These are phyloP conservation scores for Cyprinodon tularosa DNA, from an alignment of 2,113 vertebrate species.

Conservation along the genomic window DNA sequence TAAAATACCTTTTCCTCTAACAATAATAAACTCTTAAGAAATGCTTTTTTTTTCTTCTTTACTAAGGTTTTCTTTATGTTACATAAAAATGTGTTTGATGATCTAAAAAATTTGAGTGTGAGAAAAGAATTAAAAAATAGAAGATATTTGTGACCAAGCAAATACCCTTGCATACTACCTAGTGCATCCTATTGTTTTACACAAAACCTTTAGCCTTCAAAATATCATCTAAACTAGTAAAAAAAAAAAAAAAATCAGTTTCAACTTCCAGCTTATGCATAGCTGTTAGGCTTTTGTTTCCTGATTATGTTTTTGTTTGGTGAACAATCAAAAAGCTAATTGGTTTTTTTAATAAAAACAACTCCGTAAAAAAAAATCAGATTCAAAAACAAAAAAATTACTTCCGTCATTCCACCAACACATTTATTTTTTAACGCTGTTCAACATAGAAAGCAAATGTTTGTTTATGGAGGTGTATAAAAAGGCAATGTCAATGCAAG, in stretches of 20 bases:
- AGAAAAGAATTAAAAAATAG: no score
- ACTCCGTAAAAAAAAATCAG: slow-evolving; percentile 13
- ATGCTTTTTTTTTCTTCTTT: no score
- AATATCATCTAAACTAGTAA: slow-evolving; percentile 2
- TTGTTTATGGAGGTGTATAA: neutral
- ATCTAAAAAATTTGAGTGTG: no score
- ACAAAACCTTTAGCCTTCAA: slow-evolving; percentile 6
- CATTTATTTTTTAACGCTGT: slow-evolving; percentile 23
- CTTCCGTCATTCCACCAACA: slow-evolving; percentile 25
- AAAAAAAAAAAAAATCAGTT: slow-evolving; percentile 40
- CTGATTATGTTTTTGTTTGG: slow-evolving; percentile 29
- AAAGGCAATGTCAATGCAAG: neutral
- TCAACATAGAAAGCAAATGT: slow-evolving; percentile 10
- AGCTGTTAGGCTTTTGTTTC: slow-evolving; percentile 9
- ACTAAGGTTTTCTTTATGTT: no score
- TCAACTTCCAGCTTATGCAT: slow-evolving; percentile 12
- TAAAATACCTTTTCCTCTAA: no score
- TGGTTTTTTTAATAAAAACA: slow-evolving; percentile 13
- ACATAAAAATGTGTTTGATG: no score
- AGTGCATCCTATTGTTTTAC: neutral
- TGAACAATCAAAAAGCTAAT: slow-evolving; percentile 19
- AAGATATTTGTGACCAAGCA: neutral
- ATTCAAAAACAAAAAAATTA: slow-evolving; percentile 23
- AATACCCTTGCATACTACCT: neutral
- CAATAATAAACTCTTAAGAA: no score